Percentiles rank a stretch among this genome's conserved stretches.
These are phyloP conservation scores for Artibeus jamaicensis DNA, from an alignment of 2,797 vertebrate genomes.

Conservation along the genomic window DNA sequence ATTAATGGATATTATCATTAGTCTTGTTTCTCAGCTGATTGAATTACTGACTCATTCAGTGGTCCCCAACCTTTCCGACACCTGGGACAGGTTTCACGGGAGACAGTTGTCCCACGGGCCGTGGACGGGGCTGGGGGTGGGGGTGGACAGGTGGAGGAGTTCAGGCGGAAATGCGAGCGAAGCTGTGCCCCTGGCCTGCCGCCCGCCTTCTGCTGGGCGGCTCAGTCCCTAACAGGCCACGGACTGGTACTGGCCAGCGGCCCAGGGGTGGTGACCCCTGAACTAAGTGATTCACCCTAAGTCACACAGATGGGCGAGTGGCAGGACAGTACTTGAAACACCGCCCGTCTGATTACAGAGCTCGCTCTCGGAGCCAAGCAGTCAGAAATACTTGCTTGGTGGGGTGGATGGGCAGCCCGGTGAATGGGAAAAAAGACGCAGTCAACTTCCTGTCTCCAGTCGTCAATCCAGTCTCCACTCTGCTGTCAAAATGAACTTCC, in stretches of 20 bases:
- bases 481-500: background rate
- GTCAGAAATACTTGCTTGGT: background rate
- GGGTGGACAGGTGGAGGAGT: background rate
- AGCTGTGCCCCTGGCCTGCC: background rate
- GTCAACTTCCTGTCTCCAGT: background rate
- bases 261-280: background rate
- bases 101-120: background rate
- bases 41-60: background rate
- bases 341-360: background rate
- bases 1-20: background rate
- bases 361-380: background rate
- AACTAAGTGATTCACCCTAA: background rate
- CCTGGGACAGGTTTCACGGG: background rate
- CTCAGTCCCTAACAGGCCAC: background rate
- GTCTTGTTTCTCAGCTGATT: background rate
- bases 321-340: background rate
- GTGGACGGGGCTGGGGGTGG: too few relatives aligned
- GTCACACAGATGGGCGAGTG: background rate
- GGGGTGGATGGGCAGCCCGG: background rate
- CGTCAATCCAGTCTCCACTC: background rate
- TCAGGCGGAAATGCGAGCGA: background rate
- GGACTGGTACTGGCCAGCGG: too few relatives aligned
- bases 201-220: background rate
- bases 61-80: background rate
- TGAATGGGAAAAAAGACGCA: background rate